Evolutionary conservation across 2,113 vertebrate genomes (phyloP).

Genomic region (Oncorhynchus kisutch): DNA sequence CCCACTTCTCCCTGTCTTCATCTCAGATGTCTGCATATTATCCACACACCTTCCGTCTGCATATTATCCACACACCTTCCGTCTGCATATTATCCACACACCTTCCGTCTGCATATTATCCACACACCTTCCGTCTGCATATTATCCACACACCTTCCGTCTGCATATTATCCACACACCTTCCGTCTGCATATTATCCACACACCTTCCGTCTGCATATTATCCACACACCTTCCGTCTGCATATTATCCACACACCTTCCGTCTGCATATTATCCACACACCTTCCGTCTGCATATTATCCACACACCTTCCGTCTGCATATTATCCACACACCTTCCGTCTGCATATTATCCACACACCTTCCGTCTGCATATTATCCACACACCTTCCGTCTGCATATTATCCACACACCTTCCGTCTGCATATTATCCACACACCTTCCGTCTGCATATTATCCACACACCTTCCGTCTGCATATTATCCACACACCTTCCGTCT

Average conservation of each 20-base stretch:
- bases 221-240: neutral
- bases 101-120: neutral
- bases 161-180: neutral
- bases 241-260: neutral
- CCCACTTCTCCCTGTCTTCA: neutral
- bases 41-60: too few species aligned
- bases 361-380: neutral
- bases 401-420: neutral
- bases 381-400: neutral
- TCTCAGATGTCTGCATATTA: neutral
- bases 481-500: neutral
- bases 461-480: neutral
- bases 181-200: neutral
- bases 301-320: neutral
- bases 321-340: neutral
- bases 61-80: too few species aligned
- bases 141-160: neutral
- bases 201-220: neutral
- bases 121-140: neutral
- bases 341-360: neutral
- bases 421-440: neutral
- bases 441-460: neutral
- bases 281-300: neutral
- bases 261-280: neutral
- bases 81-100: neutral